Evolutionary conservation across 1,140 invertebrate species (phyloP), one percentile per base, ranked within the genome.

Genomic region (Phortica variegata): DNA sequence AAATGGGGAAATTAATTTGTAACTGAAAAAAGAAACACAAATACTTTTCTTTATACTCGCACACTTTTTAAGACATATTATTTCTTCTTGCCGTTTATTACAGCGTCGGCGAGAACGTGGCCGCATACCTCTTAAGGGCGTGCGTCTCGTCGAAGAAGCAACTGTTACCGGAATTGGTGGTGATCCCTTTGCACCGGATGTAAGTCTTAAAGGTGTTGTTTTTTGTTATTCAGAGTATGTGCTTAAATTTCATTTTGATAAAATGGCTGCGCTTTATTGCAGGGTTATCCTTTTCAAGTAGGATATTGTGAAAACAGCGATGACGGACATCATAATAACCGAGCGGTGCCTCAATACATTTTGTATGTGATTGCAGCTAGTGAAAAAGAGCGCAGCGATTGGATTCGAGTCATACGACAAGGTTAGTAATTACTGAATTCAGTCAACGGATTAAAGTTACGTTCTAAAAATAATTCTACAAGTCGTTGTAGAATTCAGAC

Each of bases 41-140:
- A 10, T 26, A 5, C 23, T 26, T 26, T 26, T 26, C 10, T 26
- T 5, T 26, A 26, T 10, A 26, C 23, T 26, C 23, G 10, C 23
- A 26, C 23, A 26, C 23, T 10, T 26, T 26, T 26, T 26, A 26
- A 33, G n/a, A n/a, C n/a, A n/a, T n/a, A 17, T 49, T 43, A 49
- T 15, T 44, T 51, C n/a, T 51, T 23, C 26, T 44, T 52, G 2
- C 15, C 51, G 40, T 60, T 54, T 52, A 19, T 79, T 80, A 19
- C 77, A 90, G 87, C 84, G 84, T 60, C 84, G 85, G 44, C 88
- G 87, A 65, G 88, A 92, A 77, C 85, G 88, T 58, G 89, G 90
- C 19, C 83, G 88, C 43, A 87, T 93, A 59, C 80, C 82, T 44
- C 80, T 91, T 43, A 83, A 83, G 53, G 80, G 79, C 52, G 85